phyloP scores from a whole-genome alignment of 1,140 invertebrate species.

The Mactra quadrangularis region DNA sequence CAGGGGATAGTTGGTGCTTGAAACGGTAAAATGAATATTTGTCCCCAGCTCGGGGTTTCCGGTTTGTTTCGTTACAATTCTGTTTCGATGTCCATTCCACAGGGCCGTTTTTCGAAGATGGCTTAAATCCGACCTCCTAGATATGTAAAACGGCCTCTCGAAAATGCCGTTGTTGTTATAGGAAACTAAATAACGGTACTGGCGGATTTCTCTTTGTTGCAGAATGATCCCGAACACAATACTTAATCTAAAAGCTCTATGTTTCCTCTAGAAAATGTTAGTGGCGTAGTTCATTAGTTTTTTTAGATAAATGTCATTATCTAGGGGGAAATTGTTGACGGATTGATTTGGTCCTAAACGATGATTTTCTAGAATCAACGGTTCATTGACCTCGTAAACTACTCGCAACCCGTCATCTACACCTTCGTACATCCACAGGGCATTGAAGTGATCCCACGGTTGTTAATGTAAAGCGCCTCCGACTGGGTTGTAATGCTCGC shows the following conservation, averaged over 20 bases:
- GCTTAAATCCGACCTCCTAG: not conserved
- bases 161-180: constrained; percentile 39
- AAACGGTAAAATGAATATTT: too few species aligned
- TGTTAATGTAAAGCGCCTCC: too few species aligned
- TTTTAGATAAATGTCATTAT: not conserved
- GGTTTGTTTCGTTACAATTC: not conserved
- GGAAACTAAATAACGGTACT: constrained; percentile 13
- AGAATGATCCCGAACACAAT: too few species aligned
- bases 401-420: too few species aligned
- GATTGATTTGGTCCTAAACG: too few species aligned
- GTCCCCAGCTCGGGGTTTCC: constrained; percentile 6
- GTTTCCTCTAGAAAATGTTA: not conserved
- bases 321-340: not conserved
- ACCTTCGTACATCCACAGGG: too few species aligned
- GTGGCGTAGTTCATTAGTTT: not conserved
- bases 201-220: constrained; percentile 1
- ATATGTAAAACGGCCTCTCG: constrained; percentile 1
- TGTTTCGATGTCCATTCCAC: not conserved
- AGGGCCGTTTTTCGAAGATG: not conserved
- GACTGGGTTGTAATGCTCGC: not conserved
- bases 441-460: too few species aligned
- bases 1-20: too few species aligned
- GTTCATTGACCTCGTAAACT: too few species aligned
- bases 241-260: not conserved
- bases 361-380: too few species aligned